phyloP scores from a whole-genome alignment of 2,888 invertebrate genomes.

The Norana najaformis region DNA sequence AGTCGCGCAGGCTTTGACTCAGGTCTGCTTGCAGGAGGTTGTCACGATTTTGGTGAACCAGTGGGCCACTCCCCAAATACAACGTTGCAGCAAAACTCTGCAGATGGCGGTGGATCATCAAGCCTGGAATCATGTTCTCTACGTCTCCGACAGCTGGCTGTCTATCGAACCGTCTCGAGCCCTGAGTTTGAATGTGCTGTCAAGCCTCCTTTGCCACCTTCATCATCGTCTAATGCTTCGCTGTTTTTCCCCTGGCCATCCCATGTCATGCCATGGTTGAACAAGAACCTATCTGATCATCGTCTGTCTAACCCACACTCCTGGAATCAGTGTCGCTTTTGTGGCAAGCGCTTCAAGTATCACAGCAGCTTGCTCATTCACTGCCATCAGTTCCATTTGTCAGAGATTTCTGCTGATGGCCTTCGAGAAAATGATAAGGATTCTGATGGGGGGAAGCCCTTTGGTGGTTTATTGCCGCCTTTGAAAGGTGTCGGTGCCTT shows the following conservation, averaged over 20 bases:
- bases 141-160: constrained; percentile 94
- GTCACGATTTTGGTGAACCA: not conserved
- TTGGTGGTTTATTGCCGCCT: not conserved
- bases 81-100: not conserved
- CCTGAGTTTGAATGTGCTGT: not conserved
- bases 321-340: constrained; percentile 26
- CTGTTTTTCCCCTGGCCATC: constrained; percentile 1
- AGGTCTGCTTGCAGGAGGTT: not conserved
- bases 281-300: not conserved
- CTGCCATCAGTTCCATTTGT: constrained; percentile 19
- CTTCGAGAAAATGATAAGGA: not conserved
- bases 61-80: constrained; percentile 5
- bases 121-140: constrained; percentile 77
- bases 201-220: not conserved
- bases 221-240: not conserved
- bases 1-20: not conserved
- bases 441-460: not conserved
- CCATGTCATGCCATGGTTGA: constrained; percentile 7
- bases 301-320: not conserved
- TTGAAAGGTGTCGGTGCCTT: not conserved
- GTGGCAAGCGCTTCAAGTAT: constrained; percentile 29
- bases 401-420: constrained; percentile 15
- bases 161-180: constrained; percentile 63
- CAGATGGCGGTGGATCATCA: not conserved
- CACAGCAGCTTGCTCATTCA: constrained; percentile 31